Conservation (phyloP, 2,113 vertebrate genomes). For the Trematocara marginatum region DNA sequence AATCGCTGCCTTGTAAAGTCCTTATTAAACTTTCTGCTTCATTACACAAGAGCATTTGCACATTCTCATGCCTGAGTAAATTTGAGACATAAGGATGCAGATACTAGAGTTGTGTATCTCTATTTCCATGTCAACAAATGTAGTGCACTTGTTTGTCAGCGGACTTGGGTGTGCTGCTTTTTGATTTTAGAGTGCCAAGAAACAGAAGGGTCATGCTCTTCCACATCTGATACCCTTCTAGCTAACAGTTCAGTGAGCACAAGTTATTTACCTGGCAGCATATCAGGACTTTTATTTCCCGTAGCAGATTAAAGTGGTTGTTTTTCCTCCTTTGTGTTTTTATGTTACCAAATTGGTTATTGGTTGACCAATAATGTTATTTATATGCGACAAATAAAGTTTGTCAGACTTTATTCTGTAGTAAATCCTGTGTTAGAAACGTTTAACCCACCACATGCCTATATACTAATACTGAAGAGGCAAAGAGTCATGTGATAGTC, state of each 20-base stretch:
- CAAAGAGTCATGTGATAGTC: not conserved
- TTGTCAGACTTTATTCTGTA: not conserved
- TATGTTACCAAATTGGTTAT: not conserved
- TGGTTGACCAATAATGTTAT: not conserved
- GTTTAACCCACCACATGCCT: not conserved
- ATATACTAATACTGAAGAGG: not conserved
- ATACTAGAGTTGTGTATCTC: not conserved
- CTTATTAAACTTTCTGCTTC: constrained; percentile 52
- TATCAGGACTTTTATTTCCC: not conserved
- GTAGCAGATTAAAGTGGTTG: not conserved
- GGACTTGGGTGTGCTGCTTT: not conserved
- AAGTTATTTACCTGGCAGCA: not conserved
- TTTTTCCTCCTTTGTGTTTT: not conserved
- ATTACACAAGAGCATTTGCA: constrained; percentile 13
- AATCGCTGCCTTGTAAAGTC: constrained; percentile 31
- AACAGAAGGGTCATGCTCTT: not conserved
- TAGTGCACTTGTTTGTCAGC: not conserved
- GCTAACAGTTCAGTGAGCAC: not conserved
- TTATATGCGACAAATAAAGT: not conserved
- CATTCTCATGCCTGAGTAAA: not conserved
- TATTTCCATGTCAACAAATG: not conserved
- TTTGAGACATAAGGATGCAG: not conserved
- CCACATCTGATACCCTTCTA: not conserved
- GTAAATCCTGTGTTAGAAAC: not conserved
- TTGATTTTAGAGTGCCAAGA: not conserved